These are phyloP conservation scores for Drosophila buzzatii DNA, from an alignment of 2,888 invertebrate genomes.

Conservation along the genomic window DNA sequence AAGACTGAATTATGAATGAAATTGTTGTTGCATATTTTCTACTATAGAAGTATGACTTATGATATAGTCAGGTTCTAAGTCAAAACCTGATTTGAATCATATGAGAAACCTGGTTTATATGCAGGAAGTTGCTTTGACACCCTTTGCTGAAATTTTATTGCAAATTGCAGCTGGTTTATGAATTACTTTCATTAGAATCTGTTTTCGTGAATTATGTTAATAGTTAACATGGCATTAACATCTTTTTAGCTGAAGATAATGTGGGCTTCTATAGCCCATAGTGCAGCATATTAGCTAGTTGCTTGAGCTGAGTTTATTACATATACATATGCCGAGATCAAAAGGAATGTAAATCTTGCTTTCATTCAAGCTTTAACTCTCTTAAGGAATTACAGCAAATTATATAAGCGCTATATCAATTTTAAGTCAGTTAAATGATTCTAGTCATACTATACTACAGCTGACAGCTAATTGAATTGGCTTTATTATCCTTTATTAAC, in stretches of 20 bases:
- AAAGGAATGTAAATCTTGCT: no score
- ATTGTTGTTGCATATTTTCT: not conserved
- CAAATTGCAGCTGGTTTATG: not conserved
- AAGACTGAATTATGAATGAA: not conserved
- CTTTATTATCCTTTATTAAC: not conserved
- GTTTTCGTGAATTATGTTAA: not conserved
- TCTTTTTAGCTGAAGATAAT: not conserved
- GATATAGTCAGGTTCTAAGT: not conserved
- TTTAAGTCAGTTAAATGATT: not conserved
- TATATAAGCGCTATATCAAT: not conserved
- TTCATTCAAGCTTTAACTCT: not conserved
- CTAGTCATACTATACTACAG: not conserved
- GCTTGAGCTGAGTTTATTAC: not conserved
- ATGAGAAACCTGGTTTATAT: not conserved
- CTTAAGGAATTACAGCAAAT: not conserved
- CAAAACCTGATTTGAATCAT: not conserved
- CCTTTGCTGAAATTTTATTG: not conserved
- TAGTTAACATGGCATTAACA: not conserved
- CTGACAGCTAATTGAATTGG: not conserved
- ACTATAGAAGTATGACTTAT: not conserved
- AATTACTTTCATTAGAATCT: not conserved
- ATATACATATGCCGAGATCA: no score
- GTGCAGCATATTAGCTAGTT: not conserved
- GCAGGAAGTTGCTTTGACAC: slow-evolving; percentile 3
- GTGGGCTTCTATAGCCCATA: no score